These are phyloP conservation scores for Parnassius apollo DNA, from an alignment of 2,888 invertebrate species.

Conservation along the genomic window DNA sequence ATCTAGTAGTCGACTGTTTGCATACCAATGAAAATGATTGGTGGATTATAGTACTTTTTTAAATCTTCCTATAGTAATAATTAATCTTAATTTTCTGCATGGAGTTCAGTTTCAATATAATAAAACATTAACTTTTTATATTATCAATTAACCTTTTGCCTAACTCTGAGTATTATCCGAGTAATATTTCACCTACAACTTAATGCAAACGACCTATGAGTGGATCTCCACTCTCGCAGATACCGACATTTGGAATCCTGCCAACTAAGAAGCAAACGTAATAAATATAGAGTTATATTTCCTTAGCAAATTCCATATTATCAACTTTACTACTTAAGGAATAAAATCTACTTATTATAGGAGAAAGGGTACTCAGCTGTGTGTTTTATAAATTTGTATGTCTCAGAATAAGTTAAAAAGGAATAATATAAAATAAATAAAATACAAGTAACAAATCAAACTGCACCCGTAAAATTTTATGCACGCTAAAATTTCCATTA, in stretches of 20 bases:
- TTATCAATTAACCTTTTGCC: slow-evolving; percentile 14
- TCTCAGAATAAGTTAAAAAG: background rate
- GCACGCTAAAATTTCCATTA: slow-evolving; percentile 37
- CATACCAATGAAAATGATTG: no score
- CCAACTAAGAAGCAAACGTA: slow-evolving; percentile 25
- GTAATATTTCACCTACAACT: slow-evolving; percentile 18
- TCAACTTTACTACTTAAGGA: slow-evolving; percentile 12
- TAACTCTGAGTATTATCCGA: background rate
- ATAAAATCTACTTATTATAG: slow-evolving; percentile 2
- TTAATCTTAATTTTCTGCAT: no score
- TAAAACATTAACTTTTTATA: no score
- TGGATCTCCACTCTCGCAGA: slow-evolving; percentile 17
- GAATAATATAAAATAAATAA: background rate
- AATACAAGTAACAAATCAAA: slow-evolving; percentile 31
- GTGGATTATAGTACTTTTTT: no score
- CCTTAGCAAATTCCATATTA: slow-evolving; percentile 24
- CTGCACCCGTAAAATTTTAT: slow-evolving; percentile 39
- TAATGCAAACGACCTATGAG: slow-evolving; percentile 25
- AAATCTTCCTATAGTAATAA: no score
- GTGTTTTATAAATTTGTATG: background rate
- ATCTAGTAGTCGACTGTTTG: no score
- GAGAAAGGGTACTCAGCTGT: background rate
- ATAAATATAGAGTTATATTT: slow-evolving; percentile 24
- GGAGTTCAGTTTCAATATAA: no score
- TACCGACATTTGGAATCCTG: slow-evolving; percentile 22